Percentiles rank a stretch among this genome's conserved stretches.
phyloP scores from a whole-genome alignment of 1,140 invertebrate genomes.

The Ceratina japonica region DNA sequence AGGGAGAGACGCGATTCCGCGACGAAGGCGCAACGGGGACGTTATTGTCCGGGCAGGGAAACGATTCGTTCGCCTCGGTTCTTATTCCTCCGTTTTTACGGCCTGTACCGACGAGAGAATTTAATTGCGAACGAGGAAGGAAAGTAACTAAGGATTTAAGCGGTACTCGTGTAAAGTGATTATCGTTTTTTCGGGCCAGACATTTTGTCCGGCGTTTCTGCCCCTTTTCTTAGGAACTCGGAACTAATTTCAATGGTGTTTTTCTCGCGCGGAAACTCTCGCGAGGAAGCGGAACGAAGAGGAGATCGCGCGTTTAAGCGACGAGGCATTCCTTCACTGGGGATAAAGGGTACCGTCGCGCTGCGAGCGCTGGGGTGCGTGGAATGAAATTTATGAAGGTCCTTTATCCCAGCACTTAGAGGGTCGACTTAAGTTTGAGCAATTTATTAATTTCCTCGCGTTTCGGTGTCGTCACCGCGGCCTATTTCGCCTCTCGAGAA shows the following conservation, averaged over 20 bases:
- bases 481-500: conserved; percentile 35
- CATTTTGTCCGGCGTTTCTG: neutral
- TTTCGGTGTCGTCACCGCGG: conserved; percentile 57
- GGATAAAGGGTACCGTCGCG: conserved; percentile 56
- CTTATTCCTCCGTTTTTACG: conserved; percentile 8
- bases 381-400: conserved; percentile 74
- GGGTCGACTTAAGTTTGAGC: conserved; percentile 72
- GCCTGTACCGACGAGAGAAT: neutral
- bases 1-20: neutral
- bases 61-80: neutral
- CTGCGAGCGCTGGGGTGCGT: conserved; percentile 52
- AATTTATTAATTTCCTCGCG: conserved; percentile 76
- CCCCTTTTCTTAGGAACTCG: neutral
- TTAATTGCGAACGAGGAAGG: conserved; percentile 40
- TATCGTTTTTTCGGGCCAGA: conserved; percentile 3
- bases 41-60: neutral
- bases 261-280: conserved; percentile 27
- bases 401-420: conserved; percentile 70
- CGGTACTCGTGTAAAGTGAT: conserved; percentile 38
- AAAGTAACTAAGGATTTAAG: conserved; percentile 28
- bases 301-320: conserved; percentile 9
- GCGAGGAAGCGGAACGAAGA: neutral
- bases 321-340: conserved; percentile 53
- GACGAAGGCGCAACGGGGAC: neutral
- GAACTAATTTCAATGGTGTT: conserved; percentile 34